Conservation (phyloP, 2,888 invertebrate genomes). For the Oxyscelio sp. region DNA sequence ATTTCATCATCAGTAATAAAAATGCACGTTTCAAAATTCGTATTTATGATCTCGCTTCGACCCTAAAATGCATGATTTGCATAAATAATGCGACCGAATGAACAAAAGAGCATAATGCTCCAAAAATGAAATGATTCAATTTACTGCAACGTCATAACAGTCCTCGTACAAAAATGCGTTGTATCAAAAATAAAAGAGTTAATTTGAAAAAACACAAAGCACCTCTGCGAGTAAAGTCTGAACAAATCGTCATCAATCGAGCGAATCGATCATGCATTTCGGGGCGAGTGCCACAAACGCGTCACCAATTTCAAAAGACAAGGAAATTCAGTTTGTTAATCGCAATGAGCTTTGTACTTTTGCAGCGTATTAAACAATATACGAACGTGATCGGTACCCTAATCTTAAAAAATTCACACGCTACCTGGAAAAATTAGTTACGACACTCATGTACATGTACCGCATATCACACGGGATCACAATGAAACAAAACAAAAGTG, state of each 20-base stretch:
- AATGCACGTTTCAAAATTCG: conserved; percentile 15
- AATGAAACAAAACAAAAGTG: conserved; percentile 52
- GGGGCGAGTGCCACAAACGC: background rate
- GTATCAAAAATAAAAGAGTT: no score
- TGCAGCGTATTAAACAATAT: conserved; percentile 42
- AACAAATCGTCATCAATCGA: no score
- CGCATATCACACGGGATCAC: conserved; percentile 40
- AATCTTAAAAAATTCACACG: conserved; percentile 12
- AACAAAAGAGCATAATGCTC: background rate
- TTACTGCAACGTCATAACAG: no score
- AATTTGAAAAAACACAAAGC: no score
- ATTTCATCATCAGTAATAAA: conserved; percentile 29
- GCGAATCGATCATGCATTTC: background rate
- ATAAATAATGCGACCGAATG: background rate
- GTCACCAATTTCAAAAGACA: conserved; percentile 5
- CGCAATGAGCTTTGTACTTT: conserved; percentile 52
- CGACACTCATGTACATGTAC: conserved; percentile 32
- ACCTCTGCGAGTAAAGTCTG: no score
- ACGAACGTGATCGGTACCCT: conserved; percentile 12
- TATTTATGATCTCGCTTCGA: background rate
- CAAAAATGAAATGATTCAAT: background rate
- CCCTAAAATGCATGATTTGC: conserved; percentile 31
- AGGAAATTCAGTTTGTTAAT: conserved; percentile 30
- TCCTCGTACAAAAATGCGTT: no score
- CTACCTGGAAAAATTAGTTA: conserved; percentile 24